Evolutionary conservation across 2,113 vertebrate genomes (phyloP), one percentile per base, ranked within the genome.

Genomic region (Vulpes ferrilata): DNA sequence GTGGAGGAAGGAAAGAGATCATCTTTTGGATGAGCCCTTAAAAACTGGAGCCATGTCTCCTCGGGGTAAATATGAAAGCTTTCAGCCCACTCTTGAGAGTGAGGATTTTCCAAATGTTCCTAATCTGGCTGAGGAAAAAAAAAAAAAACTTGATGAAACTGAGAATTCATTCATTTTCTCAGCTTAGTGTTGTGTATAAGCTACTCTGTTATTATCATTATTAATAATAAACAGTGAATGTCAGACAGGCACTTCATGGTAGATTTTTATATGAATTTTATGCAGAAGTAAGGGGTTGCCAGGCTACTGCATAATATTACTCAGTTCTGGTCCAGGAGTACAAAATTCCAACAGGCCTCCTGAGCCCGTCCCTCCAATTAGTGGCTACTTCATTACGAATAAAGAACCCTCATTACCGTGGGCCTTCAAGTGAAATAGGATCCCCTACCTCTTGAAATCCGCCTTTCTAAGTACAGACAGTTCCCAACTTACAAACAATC

Each of bases 401-500:
- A 98, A 97, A 98, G 97, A 97, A 96, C 97, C 97, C 98, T 98
- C 97, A 97, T 98, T 98, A 98, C 98, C 96, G 97, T 96, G 98
- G 95, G 97, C 97, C 98, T 97, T 98, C 97, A 76, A 98, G 97
- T 98, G 97, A 98, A 98, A 98, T 98, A 98, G 98, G 97, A 98
- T 98, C 97, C 96, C 95, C 95, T 98, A 98, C 98, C 98, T 98
- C 98, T 98, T 98, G 97, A 98, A 98, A 98, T 96, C 95, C 17
- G 97, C 95, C 96, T 98, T 98, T 97, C 97, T 96, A 94, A 98
- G 96, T 95, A 97, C 98, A 98, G 97, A 98, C 98, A 95, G 98
- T 98, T 97, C 98, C 98, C 97, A 96, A 97, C 98, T 98, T 98
- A 98, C 97, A 98, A 98, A 97, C 98, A 98, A 98, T 98, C 98